These are phyloP conservation scores for Martes flavigula DNA, from an alignment of 2,797 vertebrate genomes.

Conservation along the genomic window DNA sequence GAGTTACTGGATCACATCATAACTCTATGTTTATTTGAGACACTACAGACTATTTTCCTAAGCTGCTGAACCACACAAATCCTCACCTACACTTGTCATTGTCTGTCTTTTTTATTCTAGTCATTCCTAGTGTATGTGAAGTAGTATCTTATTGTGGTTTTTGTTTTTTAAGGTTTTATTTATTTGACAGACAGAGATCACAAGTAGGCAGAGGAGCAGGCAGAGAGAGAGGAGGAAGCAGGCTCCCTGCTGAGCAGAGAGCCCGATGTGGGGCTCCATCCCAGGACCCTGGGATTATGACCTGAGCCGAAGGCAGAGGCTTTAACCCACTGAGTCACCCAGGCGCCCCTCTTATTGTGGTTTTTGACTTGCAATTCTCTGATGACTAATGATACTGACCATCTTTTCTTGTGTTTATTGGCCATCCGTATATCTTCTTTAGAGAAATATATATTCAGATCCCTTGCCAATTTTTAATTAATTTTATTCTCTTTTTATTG, in stretches of 20 bases:
- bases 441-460: background rate
- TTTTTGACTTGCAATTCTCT: background rate
- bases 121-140: background rate
- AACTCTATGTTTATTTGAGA: background rate
- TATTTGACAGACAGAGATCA: too few species aligned
- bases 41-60: background rate
- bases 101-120: background rate
- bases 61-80: background rate
- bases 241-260: too few species aligned
- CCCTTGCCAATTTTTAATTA: constrained; percentile 3
- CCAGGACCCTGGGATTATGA: too few species aligned
- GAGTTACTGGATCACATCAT: background rate
- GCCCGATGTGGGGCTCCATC: too few species aligned
- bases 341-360: too few species aligned
- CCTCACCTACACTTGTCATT: background rate
- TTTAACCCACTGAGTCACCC: too few species aligned
- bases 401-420: background rate
- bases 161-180: too few species aligned
- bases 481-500: background rate
- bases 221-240: too few species aligned
- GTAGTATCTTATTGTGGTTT: background rate
- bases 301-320: too few species aligned
- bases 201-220: too few species aligned
- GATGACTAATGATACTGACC: background rate
- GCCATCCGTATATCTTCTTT: background rate